Evolutionary conservation across 2,113 vertebrate species (phyloP).

Genomic region (Thamnaconus septentrionalis): DNA sequence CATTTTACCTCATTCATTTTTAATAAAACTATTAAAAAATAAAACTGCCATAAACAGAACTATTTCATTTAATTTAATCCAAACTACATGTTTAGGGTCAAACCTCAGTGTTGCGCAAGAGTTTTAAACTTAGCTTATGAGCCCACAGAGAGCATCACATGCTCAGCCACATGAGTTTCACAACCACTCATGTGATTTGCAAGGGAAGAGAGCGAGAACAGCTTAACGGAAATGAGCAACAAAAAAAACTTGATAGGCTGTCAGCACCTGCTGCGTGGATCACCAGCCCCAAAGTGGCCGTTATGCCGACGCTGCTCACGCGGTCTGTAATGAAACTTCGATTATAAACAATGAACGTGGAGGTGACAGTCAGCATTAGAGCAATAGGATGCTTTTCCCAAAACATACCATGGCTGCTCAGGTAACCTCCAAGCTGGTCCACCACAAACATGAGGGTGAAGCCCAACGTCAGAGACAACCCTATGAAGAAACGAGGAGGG

Average conservation of each 20-base stretch:
- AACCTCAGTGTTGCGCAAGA: neutral
- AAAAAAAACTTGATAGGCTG: neutral
- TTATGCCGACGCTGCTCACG: constrained; percentile 62
- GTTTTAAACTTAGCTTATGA: no score
- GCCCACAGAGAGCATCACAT: constrained; percentile 27
- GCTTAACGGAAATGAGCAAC: neutral
- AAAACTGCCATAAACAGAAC: no score
- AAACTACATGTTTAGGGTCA: neutral
- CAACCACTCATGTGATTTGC: neutral
- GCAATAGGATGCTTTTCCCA: neutral
- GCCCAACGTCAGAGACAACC: constrained; percentile 73
- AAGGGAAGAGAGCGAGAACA: constrained; percentile 13
- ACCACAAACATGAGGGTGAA: constrained; percentile 82
- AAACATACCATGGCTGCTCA: constrained; percentile 64
- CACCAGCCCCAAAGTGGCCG: constrained; percentile 78
- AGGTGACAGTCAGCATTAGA: neutral
- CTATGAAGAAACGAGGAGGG: constrained; percentile 71
- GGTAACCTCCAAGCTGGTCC: constrained; percentile 75
- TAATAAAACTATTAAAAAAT: no score
- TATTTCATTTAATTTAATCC: no score
- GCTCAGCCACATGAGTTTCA: constrained; percentile 39
- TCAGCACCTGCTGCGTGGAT: constrained; percentile 81
- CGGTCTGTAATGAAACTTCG: constrained; percentile 60
- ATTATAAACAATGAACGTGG: neutral
- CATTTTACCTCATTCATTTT: no score